Evolutionary conservation across 1,140 invertebrate genomes (phyloP).

Genomic region (Drosophila biarmipes): DNA sequence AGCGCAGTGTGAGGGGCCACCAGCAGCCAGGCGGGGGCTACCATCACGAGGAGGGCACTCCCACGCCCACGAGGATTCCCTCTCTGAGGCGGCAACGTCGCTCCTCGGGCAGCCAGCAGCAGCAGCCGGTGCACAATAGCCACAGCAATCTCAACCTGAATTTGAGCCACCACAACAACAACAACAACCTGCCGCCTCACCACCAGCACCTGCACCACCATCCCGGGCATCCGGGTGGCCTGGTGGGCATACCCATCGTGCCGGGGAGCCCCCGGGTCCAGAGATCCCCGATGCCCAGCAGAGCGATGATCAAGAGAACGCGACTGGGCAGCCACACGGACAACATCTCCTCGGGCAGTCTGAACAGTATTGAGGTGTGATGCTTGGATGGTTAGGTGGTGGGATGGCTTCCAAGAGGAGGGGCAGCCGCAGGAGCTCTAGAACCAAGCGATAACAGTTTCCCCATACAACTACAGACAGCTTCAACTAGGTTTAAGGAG

Average conservation of each 20-base stretch:
- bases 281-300: constrained; percentile 78
- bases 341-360: constrained; percentile 83
- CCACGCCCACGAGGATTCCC: constrained; percentile 72
- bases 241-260: constrained; percentile 78
- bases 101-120: constrained; percentile 56
- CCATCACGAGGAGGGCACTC: constrained; percentile 49
- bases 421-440: neutral
- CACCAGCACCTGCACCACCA: constrained; percentile 53
- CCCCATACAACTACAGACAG: neutral
- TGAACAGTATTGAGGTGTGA: constrained; percentile 84
- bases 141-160: constrained; percentile 66
- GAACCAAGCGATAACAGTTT: constrained; percentile 1
- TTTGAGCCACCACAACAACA: constrained; percentile 42
- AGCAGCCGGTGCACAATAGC: constrained; percentile 56
- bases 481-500: constrained; percentile 12
- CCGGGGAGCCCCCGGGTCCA: constrained; percentile 82
- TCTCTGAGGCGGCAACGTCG: constrained; percentile 73
- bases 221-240: constrained; percentile 30
- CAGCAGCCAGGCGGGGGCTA: constrained; percentile 52
- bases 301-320: constrained; percentile 77
- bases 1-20: constrained; percentile 67
- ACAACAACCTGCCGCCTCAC: constrained; percentile 65
- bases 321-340: constrained; percentile 82
- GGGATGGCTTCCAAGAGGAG: neutral
- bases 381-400: neutral